Base-by-base conservation (phyloP, 2,113 vertebrate species). In the Lophotis ruficrista region DNA sequence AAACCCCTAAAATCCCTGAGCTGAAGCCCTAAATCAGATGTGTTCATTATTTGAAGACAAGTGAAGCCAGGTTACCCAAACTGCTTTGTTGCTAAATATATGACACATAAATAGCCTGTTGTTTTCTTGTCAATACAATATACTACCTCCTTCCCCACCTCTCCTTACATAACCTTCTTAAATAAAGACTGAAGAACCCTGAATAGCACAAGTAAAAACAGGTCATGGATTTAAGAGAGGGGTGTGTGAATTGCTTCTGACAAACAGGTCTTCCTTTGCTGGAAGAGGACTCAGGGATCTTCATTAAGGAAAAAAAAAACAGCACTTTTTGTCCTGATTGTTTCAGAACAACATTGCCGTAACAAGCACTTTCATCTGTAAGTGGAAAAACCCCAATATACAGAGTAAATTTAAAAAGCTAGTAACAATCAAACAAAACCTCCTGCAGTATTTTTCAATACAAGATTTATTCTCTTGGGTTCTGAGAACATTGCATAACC, bases 201-300 rank as follows among this genome's bases (percentile, higher is more conserved):
- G 81, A 97, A 96, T 87, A 87, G 70, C 86, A 82, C 95, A 97
- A 96, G 96, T 95, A 83, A 97, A 96, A 96, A 96, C 95, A 96
- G 86, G 92, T 48, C 65, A 41, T 77, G 87, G 89, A 70, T 95
- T 97, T 91, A 95, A 95, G 92, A 94, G 66, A 85, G 85, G 79
- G 86, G 92, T 90, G 93, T 97, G 96, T 94, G 73, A 95, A 83
- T 94, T 76, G 41, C 12, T 87, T 97, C 79, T 93, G 77, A 93
- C 83, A 96, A 96, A 87, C 94, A 96, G 78, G 75, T 93, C 94
- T 96, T 97, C 95, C 81, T 95, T 94, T 62, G 70, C 88, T 95
- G 78, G 88, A 96, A 91, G 69, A 37, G 66, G 35, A 94, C 73
- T 27, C 58, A 48, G 54, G 25, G 56, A 45, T 90, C 95, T 92